These are phyloP conservation scores for Drosophila ustulata DNA, from an alignment of 2,888 invertebrate genomes.

Conservation along the genomic window DNA sequence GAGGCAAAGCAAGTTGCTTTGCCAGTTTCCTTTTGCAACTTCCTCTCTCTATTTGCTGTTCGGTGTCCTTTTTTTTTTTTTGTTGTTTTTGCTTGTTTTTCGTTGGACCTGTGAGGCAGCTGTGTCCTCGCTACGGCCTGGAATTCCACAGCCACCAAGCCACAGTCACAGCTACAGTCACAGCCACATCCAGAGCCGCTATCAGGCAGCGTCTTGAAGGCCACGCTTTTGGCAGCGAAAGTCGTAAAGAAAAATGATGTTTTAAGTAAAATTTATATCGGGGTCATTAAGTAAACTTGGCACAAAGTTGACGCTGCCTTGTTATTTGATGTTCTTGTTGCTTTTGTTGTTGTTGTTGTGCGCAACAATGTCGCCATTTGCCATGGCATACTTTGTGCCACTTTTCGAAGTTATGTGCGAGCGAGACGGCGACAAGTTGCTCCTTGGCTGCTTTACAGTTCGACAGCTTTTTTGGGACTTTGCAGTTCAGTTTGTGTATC, in stretches of 20 bases:
- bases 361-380: constrained; percentile 74
- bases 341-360: constrained; percentile 25
- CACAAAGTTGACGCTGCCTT: constrained; percentile 72
- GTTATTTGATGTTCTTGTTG: constrained; percentile 26
- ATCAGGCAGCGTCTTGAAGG: constrained; percentile 34
- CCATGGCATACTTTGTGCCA: constrained; percentile 75
- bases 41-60: neutral
- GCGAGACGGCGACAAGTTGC: constrained; percentile 12
- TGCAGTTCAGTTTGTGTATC: constrained; percentile 11
- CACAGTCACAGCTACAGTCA: no score
- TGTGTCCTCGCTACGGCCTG: constrained; percentile 32
- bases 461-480: constrained; percentile 5
- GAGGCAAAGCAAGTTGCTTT: neutral
- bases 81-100: constrained; percentile 1
- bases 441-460: constrained; percentile 14
- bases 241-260: constrained; percentile 79
- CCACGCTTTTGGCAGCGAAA: constrained; percentile 67
- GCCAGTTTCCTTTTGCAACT: constrained; percentile 19
- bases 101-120: constrained; percentile 39
- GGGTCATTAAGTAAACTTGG: constrained; percentile 80
- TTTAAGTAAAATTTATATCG: constrained; percentile 79
- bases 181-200: neutral
- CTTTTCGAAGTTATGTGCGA: constrained; percentile 63
- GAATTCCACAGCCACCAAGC: constrained; percentile 3
- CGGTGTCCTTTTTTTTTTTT: neutral